Evolutionary conservation across 2,888 invertebrate genomes (phyloP).

Genomic region (Drosophila formosana): DNA sequence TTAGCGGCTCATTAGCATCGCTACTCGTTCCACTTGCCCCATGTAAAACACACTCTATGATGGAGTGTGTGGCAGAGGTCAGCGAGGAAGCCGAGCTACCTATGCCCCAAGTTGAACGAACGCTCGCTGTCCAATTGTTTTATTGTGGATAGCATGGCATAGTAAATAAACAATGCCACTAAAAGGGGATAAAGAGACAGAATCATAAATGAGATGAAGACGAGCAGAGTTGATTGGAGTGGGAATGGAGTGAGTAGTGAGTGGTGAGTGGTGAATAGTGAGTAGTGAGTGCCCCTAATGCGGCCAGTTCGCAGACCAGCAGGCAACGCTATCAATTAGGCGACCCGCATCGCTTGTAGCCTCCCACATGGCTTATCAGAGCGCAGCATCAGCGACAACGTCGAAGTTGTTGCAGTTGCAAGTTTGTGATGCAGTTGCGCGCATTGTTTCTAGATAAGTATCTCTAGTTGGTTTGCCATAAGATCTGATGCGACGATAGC

Average conservation of each 20-base stretch:
- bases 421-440: constrained; percentile 50
- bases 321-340: constrained; percentile 63
- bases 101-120: constrained; percentile 22
- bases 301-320: constrained; percentile 11
- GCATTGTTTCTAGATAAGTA: constrained; percentile 51
- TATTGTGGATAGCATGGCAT: constrained; percentile 57
- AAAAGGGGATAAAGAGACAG: constrained; percentile 11
- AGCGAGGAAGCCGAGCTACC: constrained; percentile 38
- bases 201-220: constrained; percentile 24
- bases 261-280: background rate
- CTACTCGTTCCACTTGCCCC: constrained; percentile 21
- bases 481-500: constrained; percentile 62
- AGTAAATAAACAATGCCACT: constrained; percentile 33
- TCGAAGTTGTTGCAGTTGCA: constrained; percentile 16
- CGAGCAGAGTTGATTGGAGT: background rate
- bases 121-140: constrained; percentile 55
- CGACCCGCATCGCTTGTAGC: constrained; percentile 58
- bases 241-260: background rate
- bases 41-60: constrained; percentile 8
- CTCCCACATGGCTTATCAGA: constrained; percentile 58
- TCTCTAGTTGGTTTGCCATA: constrained; percentile 42
- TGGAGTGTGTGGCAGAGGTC: constrained; percentile 9
- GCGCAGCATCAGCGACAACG: constrained; percentile 29
- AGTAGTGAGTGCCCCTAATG: constrained; percentile 41
- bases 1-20: constrained; percentile 79